phyloP scores from a whole-genome alignment of 1,140 invertebrate species.

The Euura lappo region DNA sequence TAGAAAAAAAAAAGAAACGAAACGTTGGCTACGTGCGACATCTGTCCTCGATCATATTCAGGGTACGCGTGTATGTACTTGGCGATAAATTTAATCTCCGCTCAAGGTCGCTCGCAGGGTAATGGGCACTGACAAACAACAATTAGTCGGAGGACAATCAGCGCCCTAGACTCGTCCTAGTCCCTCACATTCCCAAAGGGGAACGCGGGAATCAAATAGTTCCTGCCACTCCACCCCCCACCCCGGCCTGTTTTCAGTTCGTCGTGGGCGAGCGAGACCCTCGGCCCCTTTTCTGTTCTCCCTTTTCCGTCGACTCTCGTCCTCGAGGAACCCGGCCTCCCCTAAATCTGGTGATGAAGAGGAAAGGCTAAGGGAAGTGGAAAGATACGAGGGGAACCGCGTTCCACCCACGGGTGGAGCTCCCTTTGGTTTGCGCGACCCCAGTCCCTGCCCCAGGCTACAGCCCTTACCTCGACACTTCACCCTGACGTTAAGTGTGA shows the following conservation, averaged over 20 bases:
- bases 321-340: too few species aligned
- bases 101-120: background rate
- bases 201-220: too few species aligned
- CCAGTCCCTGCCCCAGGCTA: conserved; percentile 33
- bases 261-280: too few species aligned
- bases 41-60: background rate
- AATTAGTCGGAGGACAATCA: background rate
- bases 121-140: background rate
- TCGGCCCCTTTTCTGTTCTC: background rate
- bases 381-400: background rate
- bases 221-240: too few species aligned
- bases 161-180: too few species aligned
- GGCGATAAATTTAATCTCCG: background rate
- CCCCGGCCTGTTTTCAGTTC: too few species aligned
- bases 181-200: too few species aligned
- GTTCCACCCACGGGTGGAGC: conserved; percentile 4
- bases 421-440: conserved; percentile 29
- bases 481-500: conserved; percentile 44
- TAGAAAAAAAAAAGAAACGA: background rate
- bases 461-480: conserved; percentile 51
- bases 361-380: background rate
- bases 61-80: background rate
- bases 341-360: too few species aligned
- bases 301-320: background rate
- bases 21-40: background rate